Percentiles rank a stretch among this genome's conserved stretches.
These are phyloP conservation scores for Lamellibrachia columna DNA, from an alignment of 2,888 invertebrate species.

Conservation along the genomic window DNA sequence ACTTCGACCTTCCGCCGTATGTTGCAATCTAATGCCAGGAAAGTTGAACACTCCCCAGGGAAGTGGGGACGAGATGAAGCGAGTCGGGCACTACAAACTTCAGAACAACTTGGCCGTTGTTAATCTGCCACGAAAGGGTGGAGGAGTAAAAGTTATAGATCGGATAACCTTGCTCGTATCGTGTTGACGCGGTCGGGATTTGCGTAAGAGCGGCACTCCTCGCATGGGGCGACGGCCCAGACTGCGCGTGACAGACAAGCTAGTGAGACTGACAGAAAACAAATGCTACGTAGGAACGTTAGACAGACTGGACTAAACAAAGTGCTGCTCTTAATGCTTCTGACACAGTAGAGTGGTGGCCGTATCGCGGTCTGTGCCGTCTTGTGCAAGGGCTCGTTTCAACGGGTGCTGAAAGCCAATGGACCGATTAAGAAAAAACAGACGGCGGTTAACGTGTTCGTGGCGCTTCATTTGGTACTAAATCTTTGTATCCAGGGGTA, in stretches of 20 bases:
- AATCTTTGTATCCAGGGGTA: not conserved
- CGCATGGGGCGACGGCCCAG: not conserved
- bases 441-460: not conserved
- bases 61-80: too few relatives aligned
- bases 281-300: not conserved
- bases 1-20: too few relatives aligned
- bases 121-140: too few relatives aligned
- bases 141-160: not conserved
- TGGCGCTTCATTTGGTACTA: not conserved
- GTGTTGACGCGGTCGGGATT: not conserved
- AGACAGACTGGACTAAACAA: not conserved
- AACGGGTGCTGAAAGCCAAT: not conserved
- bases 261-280: slow-evolving; percentile 3
- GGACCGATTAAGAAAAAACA: not conserved
- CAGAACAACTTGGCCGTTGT: too few relatives aligned
- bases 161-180: not conserved
- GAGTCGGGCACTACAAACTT: too few relatives aligned
- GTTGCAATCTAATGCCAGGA: too few relatives aligned
- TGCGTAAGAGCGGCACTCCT: not conserved
- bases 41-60: too few relatives aligned
- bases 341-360: not conserved
- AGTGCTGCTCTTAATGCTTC: not conserved
- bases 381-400: not conserved
- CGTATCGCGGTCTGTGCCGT: not conserved
- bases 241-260: not conserved